Base-by-base conservation (phyloP, 2,797 vertebrate genomes). In the Bovichtus variegatus region DNA sequence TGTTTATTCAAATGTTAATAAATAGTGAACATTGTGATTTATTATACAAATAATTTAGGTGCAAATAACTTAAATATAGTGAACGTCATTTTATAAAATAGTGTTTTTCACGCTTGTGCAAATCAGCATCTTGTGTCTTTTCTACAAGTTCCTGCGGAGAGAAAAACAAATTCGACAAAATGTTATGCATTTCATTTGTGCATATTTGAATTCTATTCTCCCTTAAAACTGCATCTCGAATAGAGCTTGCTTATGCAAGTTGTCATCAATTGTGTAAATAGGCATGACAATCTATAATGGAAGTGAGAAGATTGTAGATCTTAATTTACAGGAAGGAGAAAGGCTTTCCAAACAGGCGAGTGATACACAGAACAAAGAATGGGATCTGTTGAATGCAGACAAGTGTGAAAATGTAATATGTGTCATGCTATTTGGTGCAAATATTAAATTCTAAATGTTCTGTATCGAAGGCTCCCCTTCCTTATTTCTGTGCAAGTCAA, bases 121-220 rank as follows among this genome's bases (percentile, higher is more conserved):
- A 78, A 90, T 94, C 87, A 95, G 71, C 87, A 94, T 88, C 93
- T 71, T 9, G 94, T 92, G 88, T 94, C 93, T 91, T 91, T 93
- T 83, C 90, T 94, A 64, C 47, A 71, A 74, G 41, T 88, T 87
- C 93, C 95, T 95, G 91, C 3, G 44, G 41, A 80, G 13, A 73
- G 25, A 76, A 60, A 34, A 57, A 57, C 47, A 27, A 47, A 40
- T 3, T n/a, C n/a, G n/a, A 44, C 4, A 55, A 50, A 15, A 5
- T 1, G 12, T 21, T 36, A 27, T 4, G 2, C 2, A 46, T 43
- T 67, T 55, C 0, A 47, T 41, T 19, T 19, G 44, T n/a, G 38
- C 21, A 36, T 5, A 34, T 55, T 41, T 53, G 8, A 68, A 47
- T 59, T 25, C 13, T n/a, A 38, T 43, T 25, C 1, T 50, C 21